Evolutionary conservation across 2,888 invertebrate species (phyloP), one percentile per base, ranked within the genome.

Genomic region (Drosophila engyochracea): DNA sequence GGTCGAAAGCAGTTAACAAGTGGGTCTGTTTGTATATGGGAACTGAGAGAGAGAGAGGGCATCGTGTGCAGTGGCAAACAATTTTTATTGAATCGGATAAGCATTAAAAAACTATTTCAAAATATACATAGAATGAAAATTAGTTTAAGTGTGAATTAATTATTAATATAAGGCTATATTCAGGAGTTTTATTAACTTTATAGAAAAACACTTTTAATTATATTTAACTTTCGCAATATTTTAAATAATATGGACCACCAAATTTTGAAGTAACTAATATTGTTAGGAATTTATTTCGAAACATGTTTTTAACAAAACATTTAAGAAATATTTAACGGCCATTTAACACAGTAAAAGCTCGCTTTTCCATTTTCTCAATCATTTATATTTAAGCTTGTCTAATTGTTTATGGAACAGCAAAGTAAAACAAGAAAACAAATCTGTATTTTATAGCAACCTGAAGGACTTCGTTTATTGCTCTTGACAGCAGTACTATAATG

Each of bases 1-100:
- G 52, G 61, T 35, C 39, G 33, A 60, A 61, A 66, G 57, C 51
- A 44, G 35, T 47, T 54, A 68, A 47, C 57, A 66, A 49, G 47
- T 54, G 49, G 9, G 41, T n/a, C 25, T 37, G 19, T 7, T 6
- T 19, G 55, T 19, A 6, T 51, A 0, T 10, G 12, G 35, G 14
- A 35, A 14, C 14, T 5, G 35, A 14, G 14, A 35, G 35, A 22
- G 31, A 16, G 33, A 22, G 3, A 10, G 30, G 12, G n/a, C 19
- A 25, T 28, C 30, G 30, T 31, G 49, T 12, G 53, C 49, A 61
- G 3, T 47, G 53, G 19, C n/a, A 53, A 73, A 28, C 37, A 19
- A 47, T 70, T 55, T n/a, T 28, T 19, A 49, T 60, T 30, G 28
- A 52, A 14, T 61, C n/a, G 4, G 33, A 37, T 25, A 35, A 53